These are phyloP conservation scores for Diarsia brunnea DNA, from an alignment of 2,888 invertebrate species.

Conservation along the genomic window DNA sequence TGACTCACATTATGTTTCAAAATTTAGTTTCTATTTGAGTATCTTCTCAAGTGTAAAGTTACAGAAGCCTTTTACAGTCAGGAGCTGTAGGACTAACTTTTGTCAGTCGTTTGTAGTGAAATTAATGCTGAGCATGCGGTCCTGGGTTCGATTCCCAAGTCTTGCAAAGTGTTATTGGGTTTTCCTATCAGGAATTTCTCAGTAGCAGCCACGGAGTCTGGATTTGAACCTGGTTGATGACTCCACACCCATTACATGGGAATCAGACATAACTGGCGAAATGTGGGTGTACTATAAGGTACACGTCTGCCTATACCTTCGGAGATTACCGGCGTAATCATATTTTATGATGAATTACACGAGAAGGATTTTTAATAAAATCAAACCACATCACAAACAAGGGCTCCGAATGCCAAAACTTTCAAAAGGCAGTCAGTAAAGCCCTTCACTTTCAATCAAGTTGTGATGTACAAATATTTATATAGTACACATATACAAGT, in stretches of 20 bases:
- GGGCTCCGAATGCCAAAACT: background rate
- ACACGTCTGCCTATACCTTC: background rate
- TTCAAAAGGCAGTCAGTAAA: background rate
- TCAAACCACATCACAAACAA: background rate
- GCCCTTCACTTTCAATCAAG: slow-evolving; percentile 15
- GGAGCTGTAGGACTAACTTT: background rate
- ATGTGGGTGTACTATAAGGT: too few relatives aligned
- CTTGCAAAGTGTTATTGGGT: background rate
- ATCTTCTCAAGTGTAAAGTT: background rate
- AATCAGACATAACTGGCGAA: too few relatives aligned
- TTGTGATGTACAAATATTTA: background rate
- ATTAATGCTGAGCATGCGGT: too few relatives aligned
- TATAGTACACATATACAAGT: background rate
- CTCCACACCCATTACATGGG: too few relatives aligned
- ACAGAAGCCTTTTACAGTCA: background rate
- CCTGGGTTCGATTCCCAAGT: background rate
- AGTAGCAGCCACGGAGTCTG: background rate
- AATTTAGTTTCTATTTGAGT: too few relatives aligned
- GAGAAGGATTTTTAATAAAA: background rate
- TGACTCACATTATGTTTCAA: too few relatives aligned
- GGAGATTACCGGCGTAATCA: background rate
- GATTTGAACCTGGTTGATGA: background rate
- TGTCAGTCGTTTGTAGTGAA: too few relatives aligned
- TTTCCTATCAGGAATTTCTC: background rate
- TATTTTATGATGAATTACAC: background rate